Base-by-base conservation (phyloP, 2,113 vertebrate genomes). In the Tetrax tetrax region DNA sequence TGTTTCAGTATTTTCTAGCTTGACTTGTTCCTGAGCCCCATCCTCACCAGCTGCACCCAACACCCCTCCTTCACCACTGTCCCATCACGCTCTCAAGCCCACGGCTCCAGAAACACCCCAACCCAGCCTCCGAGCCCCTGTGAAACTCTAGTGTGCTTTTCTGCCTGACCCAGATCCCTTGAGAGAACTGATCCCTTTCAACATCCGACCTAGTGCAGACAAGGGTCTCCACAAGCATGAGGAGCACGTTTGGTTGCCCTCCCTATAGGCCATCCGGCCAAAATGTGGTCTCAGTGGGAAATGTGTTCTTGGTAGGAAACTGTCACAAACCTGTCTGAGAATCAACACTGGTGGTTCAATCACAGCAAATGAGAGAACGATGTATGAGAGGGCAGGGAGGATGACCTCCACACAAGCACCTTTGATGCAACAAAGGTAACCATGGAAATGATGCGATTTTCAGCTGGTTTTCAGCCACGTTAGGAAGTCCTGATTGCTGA, bases 321-420 rank as follows among this genome's bases (percentile, higher is more conserved):
- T 8, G 51, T 28, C 69, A 78, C 65, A 78, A 78, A 50, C 27
- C n/a, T 47, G 4, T 38, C 33, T 79, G 78, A 94, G 41, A 16
- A 80, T 16, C 3, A 0, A 16, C 33, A 29, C 14, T 5, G 9
- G n/a, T 33, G n/a, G 10, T 0, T 8, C 35, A 57, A 14, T 51
- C 63, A 33, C 31, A 74, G 33, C 0, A 0, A 64, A 29, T 2
- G 1, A 56, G 71, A 81, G 7, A 33, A 4, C 0, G 2, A 18
- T 0, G 1, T 14, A 25, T 51, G 69, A 48, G 17, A 68, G 23
- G 21, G 29, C 27, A 77, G 50, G 54, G 31, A 53, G 21, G 31
- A 37, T 64, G 24, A 48, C n/a, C n/a, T 56, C 75, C 76, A 0
- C 0, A 0, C 0, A 3, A 80, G 37, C 9, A 19, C 33, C 74